Evolutionary conservation across 2,888 invertebrate genomes (phyloP).

Genomic region (Hydraecia micacea): DNA sequence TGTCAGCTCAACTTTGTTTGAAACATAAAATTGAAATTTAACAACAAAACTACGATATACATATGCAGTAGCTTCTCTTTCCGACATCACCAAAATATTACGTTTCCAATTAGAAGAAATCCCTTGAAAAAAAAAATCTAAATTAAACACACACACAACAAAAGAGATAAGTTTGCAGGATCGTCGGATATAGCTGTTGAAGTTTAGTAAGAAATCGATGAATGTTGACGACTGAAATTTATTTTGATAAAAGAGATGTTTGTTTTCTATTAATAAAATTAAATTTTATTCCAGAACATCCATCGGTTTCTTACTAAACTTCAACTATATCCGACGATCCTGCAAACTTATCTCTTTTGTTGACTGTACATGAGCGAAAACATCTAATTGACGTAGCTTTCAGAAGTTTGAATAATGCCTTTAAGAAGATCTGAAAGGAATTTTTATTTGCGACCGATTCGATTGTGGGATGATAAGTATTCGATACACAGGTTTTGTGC

Average conservation of each 20-base stretch:
- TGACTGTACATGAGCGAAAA: background rate
- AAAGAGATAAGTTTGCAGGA: too few relatives aligned
- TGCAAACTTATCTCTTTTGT: too few relatives aligned
- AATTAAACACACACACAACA: too few relatives aligned
- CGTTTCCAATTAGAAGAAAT: background rate
- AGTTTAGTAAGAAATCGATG: too few relatives aligned
- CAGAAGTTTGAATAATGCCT: background rate
- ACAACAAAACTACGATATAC: background rate
- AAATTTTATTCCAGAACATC: too few relatives aligned
- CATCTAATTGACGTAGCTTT: slow-evolving; percentile 11
- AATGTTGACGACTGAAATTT: too few relatives aligned
- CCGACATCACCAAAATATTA: background rate
- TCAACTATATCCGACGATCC: too few relatives aligned
- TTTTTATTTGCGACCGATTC: slow-evolving; percentile 10
- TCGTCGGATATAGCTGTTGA: too few relatives aligned
- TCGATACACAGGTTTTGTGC: background rate
- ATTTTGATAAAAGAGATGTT: too few relatives aligned
- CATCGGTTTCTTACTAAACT: too few relatives aligned
- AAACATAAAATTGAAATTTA: too few relatives aligned
- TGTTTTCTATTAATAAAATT: too few relatives aligned
- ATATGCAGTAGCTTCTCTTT: background rate
- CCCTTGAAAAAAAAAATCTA: background rate
- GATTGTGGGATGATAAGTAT: background rate
- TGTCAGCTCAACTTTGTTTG: background rate
- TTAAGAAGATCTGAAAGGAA: background rate